A percentile compares a stretch with the other conserved stretches of the same genome.
phyloP scores from a whole-genome alignment of 2,888 invertebrate species.

The Ormyrus rosae region DNA sequence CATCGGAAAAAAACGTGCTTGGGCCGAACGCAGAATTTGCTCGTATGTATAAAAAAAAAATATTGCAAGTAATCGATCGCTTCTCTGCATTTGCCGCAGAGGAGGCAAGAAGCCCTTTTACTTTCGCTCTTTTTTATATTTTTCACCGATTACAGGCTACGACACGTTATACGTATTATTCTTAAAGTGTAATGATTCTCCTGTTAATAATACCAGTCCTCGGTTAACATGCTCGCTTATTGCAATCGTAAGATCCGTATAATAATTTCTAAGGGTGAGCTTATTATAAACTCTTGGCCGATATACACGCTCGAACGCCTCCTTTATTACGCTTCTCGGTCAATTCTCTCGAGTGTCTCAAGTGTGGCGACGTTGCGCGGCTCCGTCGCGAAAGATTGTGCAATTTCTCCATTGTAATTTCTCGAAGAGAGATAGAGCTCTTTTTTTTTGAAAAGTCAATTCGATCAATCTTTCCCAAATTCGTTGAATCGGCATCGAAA shows the following conservation, averaged over 20 bases:
- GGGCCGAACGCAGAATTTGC: too few species aligned
- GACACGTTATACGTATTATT: slow-evolving; percentile 28
- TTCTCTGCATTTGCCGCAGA: too few species aligned
- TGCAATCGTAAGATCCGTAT: slow-evolving; percentile 28
- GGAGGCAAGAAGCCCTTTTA: too few species aligned
- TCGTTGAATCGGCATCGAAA: slow-evolving; percentile 27
- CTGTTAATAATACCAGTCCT: slow-evolving; percentile 55
- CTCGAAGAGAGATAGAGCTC: not conserved
- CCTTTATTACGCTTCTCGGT: slow-evolving; percentile 51
- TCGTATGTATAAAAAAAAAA: too few species aligned
- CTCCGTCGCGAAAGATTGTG: slow-evolving; percentile 60
- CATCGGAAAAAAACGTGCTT: too few species aligned
- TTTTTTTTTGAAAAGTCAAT: not conserved
- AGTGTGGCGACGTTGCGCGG: slow-evolving; percentile 68
- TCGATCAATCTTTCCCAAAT: not conserved
- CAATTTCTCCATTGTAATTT: too few species aligned
- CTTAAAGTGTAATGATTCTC: slow-evolving; percentile 34
- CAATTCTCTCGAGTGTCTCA: slow-evolving; percentile 61
- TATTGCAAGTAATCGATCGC: too few species aligned
- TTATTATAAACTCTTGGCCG: not conserved
- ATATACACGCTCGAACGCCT: slow-evolving; percentile 4
- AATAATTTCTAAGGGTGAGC: slow-evolving; percentile 29
- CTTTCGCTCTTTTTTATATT: too few species aligned
- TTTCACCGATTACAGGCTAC: slow-evolving; percentile 9
- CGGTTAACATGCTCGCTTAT: slow-evolving; percentile 47